Evolutionary conservation across 64 coral and sea anemone genomes (phyloP).

Genomic region (Exaiptasia diaphana): DNA sequence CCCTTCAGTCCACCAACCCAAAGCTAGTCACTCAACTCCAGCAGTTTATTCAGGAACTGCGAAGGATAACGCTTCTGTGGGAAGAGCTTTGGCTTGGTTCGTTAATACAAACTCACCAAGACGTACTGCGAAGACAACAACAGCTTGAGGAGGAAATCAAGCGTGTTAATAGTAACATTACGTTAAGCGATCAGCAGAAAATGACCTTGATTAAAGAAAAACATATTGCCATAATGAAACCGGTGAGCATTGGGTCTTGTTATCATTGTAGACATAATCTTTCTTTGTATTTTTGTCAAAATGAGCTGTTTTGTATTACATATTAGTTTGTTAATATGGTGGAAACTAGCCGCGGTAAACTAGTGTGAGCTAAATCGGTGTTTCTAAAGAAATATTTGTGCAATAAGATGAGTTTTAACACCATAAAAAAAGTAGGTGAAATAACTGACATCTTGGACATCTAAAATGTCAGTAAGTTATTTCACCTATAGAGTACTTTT

Average conservation of each 20-base stretch:
- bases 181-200: slow-evolving; percentile 77
- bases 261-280: too few species aligned
- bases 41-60: slow-evolving; percentile 84
- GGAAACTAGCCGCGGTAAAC: too few species aligned
- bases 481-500: background rate
- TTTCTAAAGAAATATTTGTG: too few species aligned
- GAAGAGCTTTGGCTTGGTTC: slow-evolving; percentile 96
- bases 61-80: slow-evolving; percentile 87
- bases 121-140: slow-evolving; percentile 78
- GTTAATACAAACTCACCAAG: slow-evolving; percentile 90
- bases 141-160: slow-evolving; percentile 96
- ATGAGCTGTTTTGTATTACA: too few species aligned
- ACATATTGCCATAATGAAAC: slow-evolving; percentile 98
- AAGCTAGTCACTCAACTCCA: slow-evolving; percentile 79
- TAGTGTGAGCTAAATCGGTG: too few species aligned
- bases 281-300: too few species aligned
- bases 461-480: too few species aligned
- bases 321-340: too few species aligned
- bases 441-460: too few species aligned
- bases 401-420: too few species aligned
- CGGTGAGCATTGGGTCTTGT: slow-evolving; percentile 80
- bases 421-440: too few species aligned
- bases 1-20: slow-evolving; percentile 71
- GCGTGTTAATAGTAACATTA: slow-evolving; percentile 79
- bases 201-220: slow-evolving; percentile 81